phyloP scores from a whole-genome alignment of 2,888 invertebrate species.

The Oligia fasciuncula region DNA sequence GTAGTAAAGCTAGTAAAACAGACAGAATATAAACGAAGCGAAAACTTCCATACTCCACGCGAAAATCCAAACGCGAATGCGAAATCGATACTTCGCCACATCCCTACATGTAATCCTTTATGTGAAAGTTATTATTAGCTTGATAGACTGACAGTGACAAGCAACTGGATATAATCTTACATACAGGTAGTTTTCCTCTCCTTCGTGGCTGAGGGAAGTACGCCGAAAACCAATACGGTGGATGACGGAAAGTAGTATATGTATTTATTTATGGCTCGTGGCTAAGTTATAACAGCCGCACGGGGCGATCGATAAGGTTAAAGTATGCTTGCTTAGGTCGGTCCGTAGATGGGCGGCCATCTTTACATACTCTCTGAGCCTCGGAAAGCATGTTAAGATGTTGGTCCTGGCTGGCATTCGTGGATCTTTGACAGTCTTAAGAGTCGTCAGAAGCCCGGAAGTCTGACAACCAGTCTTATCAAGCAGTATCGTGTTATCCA shows the following conservation, averaged over 20 bases:
- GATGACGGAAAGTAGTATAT: background rate
- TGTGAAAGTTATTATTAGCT: constrained; percentile 46
- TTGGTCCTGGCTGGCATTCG: too few relatives aligned
- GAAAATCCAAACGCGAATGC: background rate
- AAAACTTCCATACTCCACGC: background rate
- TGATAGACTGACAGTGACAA: constrained; percentile 40
- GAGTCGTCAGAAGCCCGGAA: too few relatives aligned
- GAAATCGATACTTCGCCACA: background rate
- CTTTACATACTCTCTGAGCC: too few relatives aligned
- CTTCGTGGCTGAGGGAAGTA: background rate
- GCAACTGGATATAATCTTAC: constrained; percentile 43
- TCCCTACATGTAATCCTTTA: constrained; percentile 46
- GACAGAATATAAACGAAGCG: background rate
- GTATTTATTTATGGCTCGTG: too few relatives aligned
- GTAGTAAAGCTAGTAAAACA: background rate
- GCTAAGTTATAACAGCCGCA: too few relatives aligned
- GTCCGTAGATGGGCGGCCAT: too few relatives aligned
- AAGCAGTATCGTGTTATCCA: too few relatives aligned
- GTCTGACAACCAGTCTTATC: too few relatives aligned
- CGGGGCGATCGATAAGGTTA: too few relatives aligned
- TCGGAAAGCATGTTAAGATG: too few relatives aligned
- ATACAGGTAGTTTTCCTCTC: constrained; percentile 46
- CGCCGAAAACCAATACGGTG: background rate
- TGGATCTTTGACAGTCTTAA: too few relatives aligned
- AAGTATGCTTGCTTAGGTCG: too few relatives aligned